Base-by-base conservation (phyloP, 2,113 vertebrate species). In the Hippocampus guttulatus region DNA sequence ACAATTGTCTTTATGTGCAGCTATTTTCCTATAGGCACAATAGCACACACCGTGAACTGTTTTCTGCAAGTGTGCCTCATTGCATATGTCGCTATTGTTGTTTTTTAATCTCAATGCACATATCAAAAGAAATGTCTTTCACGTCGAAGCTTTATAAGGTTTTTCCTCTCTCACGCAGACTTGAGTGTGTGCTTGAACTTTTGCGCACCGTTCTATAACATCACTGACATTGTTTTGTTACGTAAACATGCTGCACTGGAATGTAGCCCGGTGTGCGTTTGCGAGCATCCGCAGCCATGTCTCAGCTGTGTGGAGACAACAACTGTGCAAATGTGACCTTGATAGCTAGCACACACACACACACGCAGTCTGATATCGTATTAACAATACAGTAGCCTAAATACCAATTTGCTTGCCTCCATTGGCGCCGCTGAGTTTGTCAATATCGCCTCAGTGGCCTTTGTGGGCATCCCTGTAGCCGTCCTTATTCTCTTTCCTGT, bases 401-500 rank as follows among this genome's bases (percentile, higher is more conserved):
- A 90, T 86, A 88, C 77, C 65, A 76, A 74, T 78, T 75, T 78
- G 61, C 70, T 78, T 80, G 57, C 76, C 79, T 67, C 58, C 52
- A 70, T 61, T 60, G 82, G 82, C 74, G 62, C 76, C 79, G 57
- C 61, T 12, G 52, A 64, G 16, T 54, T n/a, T 73, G 30, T 58
- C 51, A 60, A 20, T 62, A 57, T 8, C 45, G 63, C 47, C 20
- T 65, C 20, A 47, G 38, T 43, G 51, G 41, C 58, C 6, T 64
- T 43, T 20, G 20, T 54, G 57, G 54, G 62, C 45, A 14, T 74
- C 64, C 61, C 21, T 64, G 43, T 66, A 64, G 47, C 6, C 21
- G 38, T 65, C 64, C 15, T 65, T 25, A 47, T 65, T 65, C n/a
- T 47, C n/a, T 52, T 57, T 68, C 52, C 47, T 76, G 65, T 81